Base-by-base conservation (phyloP, 2,888 invertebrate species). In the Aleiodes leptofemur region DNA sequence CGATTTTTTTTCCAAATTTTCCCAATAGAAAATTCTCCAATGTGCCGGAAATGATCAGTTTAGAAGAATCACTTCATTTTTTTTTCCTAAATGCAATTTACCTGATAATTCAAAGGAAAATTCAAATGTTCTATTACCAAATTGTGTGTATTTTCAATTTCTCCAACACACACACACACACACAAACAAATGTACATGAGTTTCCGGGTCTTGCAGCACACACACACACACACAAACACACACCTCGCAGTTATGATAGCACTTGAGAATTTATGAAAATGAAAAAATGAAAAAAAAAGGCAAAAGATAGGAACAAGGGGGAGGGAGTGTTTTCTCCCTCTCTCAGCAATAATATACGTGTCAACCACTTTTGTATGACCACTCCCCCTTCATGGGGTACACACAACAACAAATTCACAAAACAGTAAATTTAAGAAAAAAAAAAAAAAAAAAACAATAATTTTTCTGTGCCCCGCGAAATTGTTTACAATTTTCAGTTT, bases 141-240 rank as follows among this genome's bases (percentile, higher is more conserved):
- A 23, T 23, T 23, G 23, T 23, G 23, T 23, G 23, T 23, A 23
- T 23, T 23, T 23, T 23, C 23, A 23, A 23, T 23, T 23, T 23
- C 23, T 23, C 23, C 23, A 1, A 23, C 1, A 23, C 23, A 23
- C 23, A 23, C 23, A 23, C 23, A 23, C 2, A 23, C 23, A 23
- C 23, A 23, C 23, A 23, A 23, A 23, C 23, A 23, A 23, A 23
- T 23, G 23, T 23, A 23, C 23, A 23, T 23, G 69, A 57, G 31
- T 79, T 81, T 79, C 76, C 80, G 76, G 79, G 79, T 79, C 76
- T 81, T 79, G 78, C 79, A 77, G 73, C 79, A 79, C 79, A 23
- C 23, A 1, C 23, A 23, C 23, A 23, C 23, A 23, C 23, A 23
- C 23, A 1, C 23, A 23, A 1, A 23, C 23, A 23, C 23, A 68